A percentile compares a stretch with the other conserved stretches of the same genome.
phyloP scores from a whole-genome alignment of 2,797 vertebrate species.

The Gallinago nigripennis region DNA sequence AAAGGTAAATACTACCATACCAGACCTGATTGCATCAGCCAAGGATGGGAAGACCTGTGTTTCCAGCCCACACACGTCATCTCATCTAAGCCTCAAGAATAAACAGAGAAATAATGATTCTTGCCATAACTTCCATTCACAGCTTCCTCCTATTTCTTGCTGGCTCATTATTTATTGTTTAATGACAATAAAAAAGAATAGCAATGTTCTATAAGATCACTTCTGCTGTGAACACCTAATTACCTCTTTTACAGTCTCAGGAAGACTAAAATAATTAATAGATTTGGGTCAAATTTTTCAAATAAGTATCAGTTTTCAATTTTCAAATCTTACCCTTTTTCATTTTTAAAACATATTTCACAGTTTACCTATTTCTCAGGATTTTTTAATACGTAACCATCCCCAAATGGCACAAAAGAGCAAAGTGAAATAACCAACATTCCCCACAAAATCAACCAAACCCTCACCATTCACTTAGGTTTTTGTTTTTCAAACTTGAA shows the following conservation, averaged over 20 bases:
- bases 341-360: background rate
- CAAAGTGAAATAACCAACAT: background rate
- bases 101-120: background rate
- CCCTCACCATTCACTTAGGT: background rate
- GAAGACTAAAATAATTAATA: background rate
- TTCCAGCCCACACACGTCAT: fast-evolving
- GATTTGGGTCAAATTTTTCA: background rate
- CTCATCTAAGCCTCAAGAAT: background rate
- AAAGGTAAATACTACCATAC: background rate
- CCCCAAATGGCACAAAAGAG: background rate
- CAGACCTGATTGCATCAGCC: background rate
- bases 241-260: background rate
- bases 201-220: background rate
- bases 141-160: background rate
- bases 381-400: background rate
- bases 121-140: background rate
- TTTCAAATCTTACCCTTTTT: background rate
- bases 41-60: background rate
- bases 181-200: background rate
- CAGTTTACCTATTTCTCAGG: background rate
- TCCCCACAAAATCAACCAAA: background rate
- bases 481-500: background rate
- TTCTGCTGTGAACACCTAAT: background rate
- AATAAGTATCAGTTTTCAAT: background rate
- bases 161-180: background rate